Evolutionary conservation across 2,113 vertebrate genomes (phyloP).

Genomic region (Solenodon paradoxus): DNA sequence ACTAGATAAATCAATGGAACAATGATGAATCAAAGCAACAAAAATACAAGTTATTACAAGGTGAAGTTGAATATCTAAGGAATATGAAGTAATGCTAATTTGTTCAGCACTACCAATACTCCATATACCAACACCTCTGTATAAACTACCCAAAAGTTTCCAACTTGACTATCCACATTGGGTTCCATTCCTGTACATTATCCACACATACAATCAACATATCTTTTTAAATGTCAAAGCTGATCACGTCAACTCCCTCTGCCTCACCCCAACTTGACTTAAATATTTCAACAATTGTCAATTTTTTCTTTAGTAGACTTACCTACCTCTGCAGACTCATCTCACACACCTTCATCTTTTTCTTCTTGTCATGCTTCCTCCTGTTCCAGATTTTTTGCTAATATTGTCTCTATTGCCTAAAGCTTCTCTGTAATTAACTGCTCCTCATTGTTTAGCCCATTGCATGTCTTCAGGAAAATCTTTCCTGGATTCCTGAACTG

Average conservation of each 20-base stretch:
- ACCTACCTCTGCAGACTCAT: neutral
- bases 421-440: neutral
- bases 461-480: neutral
- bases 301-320: no score
- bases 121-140: neutral
- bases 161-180: neutral
- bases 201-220: neutral
- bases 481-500: neutral
- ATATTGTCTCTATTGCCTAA: neutral
- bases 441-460: no score
- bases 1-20: neutral
- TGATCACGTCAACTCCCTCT: neutral
- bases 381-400: neutral
- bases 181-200: neutral
- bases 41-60: neutral
- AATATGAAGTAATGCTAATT: neutral
- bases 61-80: neutral
- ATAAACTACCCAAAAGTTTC: neutral
- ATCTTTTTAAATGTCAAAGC: neutral
- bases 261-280: neutral
- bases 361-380: neutral
- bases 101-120: neutral
- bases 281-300: neutral
- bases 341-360: neutral
- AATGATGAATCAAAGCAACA: neutral